These are phyloP conservation scores for Lophius piscatorius DNA, from an alignment of 2,113 vertebrate genomes.

Conservation along the genomic window DNA sequence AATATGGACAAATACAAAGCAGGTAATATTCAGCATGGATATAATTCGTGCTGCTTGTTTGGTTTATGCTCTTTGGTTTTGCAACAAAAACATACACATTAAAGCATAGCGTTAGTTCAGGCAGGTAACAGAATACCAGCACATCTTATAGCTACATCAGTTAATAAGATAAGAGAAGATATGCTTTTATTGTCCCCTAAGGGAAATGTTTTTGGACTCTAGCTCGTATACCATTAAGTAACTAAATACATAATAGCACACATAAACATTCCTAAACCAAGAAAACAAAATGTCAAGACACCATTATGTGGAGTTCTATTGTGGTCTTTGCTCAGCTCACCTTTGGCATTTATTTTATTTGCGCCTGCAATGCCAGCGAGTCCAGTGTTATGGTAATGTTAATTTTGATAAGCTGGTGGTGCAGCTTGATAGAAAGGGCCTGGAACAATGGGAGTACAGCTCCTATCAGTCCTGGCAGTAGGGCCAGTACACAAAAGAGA, in stretches of 20 bases:
- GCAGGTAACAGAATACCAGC: too few species aligned
- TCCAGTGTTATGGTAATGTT: conserved; percentile 72
- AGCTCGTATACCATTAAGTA: too few species aligned
- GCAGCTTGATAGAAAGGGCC: conserved; percentile 52
- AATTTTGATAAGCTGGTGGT: conserved; percentile 57
- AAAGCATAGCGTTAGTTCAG: too few species aligned
- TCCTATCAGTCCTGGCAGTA: conserved; percentile 53
- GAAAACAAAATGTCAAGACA: conserved; percentile 63
- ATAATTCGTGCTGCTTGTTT: too few species aligned
- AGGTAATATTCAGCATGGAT: too few species aligned
- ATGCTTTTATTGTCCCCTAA: too few species aligned
- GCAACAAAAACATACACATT: too few species aligned
- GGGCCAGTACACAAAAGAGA: conserved; percentile 64
- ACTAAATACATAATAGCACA: conserved; percentile 1
- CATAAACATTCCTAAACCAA: not conserved
- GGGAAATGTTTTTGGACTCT: too few species aligned
- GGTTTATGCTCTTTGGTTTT: too few species aligned
- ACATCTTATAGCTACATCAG: too few species aligned
- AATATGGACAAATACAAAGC: too few species aligned
- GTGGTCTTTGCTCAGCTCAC: conserved; percentile 55
- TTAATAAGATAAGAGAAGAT: too few species aligned
- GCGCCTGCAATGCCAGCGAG: conserved; percentile 36
- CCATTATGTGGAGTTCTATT: conserved; percentile 54
- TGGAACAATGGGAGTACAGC: conserved; percentile 54
- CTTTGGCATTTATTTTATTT: conserved; percentile 55